These are phyloP conservation scores for Nephrotoma appendiculata DNA, from an alignment of 2,888 invertebrate species.

Conservation along the genomic window DNA sequence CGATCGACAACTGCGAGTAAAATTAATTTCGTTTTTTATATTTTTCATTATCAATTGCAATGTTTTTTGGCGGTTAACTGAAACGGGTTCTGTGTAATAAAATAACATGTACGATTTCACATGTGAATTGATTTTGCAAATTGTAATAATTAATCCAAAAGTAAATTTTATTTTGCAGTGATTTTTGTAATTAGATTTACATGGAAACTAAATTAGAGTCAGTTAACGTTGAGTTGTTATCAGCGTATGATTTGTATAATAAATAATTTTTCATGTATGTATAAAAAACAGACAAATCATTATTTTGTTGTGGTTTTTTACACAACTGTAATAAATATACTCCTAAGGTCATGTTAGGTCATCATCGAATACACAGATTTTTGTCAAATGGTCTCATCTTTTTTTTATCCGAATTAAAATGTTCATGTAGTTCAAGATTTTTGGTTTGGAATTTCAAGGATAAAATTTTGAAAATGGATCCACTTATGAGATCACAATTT, in stretches of 20 bases:
- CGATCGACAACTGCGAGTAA: not conserved
- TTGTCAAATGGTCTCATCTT: not conserved
- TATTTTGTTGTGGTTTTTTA: not conserved
- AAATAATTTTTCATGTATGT: not conserved
- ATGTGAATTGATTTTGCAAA: not conserved
- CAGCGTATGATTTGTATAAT: not conserved
- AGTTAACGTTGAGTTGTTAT: not conserved
- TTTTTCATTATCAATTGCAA: not conserved
- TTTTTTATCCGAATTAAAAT: not conserved
- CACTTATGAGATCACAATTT: not conserved
- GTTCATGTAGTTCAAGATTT: not conserved
- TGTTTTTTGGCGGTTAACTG: not conserved
- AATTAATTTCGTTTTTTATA: not conserved
- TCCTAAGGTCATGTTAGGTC: not conserved
- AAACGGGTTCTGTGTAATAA: not conserved
- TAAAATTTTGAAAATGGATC: not conserved
- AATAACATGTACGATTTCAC: not conserved
- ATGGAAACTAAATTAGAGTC: not conserved
- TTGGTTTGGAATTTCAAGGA: not conserved
- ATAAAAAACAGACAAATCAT: not conserved
- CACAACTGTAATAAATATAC: not conserved
- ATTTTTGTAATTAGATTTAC: not conserved
- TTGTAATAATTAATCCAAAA: not conserved
- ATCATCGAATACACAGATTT: not conserved
- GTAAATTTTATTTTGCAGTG: not conserved